Conservation (phyloP, 2,113 vertebrate species). For the Chrysemys picta region DNA sequence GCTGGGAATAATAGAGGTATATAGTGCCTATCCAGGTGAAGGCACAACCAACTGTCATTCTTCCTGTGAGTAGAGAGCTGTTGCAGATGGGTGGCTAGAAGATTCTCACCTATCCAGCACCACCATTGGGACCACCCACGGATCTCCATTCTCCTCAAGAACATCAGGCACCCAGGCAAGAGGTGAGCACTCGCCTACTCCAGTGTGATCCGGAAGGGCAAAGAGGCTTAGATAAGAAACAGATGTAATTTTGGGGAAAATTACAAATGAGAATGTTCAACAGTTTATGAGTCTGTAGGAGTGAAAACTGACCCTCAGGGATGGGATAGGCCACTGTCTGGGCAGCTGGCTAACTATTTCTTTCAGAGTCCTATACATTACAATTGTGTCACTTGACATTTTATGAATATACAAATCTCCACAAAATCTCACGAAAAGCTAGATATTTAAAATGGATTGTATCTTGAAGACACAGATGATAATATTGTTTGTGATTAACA, state of each 20-base stretch:
- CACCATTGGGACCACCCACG: not conserved
- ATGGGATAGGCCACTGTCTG: not conserved
- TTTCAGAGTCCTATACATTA: not conserved
- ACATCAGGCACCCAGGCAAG: not conserved
- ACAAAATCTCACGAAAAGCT: not conserved
- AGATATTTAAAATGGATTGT: not conserved
- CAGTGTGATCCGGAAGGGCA: too few species aligned
- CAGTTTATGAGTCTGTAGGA: slow-evolving; percentile 12
- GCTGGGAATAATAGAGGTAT: too few species aligned
- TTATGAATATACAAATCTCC: not conserved
- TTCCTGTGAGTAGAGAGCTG: not conserved
- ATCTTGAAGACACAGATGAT: not conserved
- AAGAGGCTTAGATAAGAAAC: not conserved
- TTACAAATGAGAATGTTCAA: slow-evolving; percentile 14
- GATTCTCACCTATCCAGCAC: not conserved
- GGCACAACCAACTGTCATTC: not conserved
- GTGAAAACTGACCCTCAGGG: not conserved
- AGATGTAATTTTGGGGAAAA: slow-evolving; percentile 35
- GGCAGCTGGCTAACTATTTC: not conserved
- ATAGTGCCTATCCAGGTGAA: not conserved
- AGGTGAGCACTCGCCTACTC: not conserved
- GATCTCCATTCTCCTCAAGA: not conserved
- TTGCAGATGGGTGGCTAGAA: not conserved
- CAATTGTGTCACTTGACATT: not conserved
- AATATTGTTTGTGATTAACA: not conserved